A percentile compares a stretch with the other conserved stretches of the same genome.
phyloP scores from a whole-genome alignment of 64 coral and sea anemone genomes.

The Catalaphyllia jardinei region DNA sequence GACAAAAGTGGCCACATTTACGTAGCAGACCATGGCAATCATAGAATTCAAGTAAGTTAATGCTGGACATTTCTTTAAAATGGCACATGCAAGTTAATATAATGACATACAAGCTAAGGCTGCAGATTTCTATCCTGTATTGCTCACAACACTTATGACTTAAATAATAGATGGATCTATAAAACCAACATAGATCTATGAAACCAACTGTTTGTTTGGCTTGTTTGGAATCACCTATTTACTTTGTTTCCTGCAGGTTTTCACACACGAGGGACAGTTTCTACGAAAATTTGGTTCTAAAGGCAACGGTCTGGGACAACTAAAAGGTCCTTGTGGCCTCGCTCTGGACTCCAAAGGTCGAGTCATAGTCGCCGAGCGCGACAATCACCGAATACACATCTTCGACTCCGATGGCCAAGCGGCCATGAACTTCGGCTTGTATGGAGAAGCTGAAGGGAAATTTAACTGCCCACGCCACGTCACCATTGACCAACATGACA shows the following conservation, averaged over 20 bases:
- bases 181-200: no score
- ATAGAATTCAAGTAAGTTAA: slow-evolving; percentile 77
- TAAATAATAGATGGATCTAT: no score
- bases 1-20: slow-evolving; percentile 67
- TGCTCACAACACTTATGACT: not conserved
- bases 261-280: slow-evolving; percentile 76
- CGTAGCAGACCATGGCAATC: slow-evolving; percentile 84
- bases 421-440: slow-evolving; percentile 69
- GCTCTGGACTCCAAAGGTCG: slow-evolving; percentile 69
- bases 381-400: slow-evolving; percentile 88
- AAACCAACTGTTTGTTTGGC: no score
- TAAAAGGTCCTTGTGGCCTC: slow-evolving; percentile 82
- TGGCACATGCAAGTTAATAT: no score
- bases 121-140: no score
- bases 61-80: no score
- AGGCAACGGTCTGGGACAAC: slow-evolving; percentile 68
- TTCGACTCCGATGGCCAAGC: slow-evolving; percentile 81
- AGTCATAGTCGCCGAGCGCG: slow-evolving; percentile 81
- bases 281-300: slow-evolving; percentile 79
- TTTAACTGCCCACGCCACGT: slow-evolving; percentile 91
- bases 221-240: not conserved
- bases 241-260: slow-evolving; percentile 52
- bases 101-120: no score
- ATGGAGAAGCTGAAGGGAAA: slow-evolving; percentile 84
- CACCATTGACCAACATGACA: slow-evolving; percentile 42